These are phyloP conservation scores for Lasioglossum oenotherae DNA, from an alignment of 2,888 invertebrate species.

Conservation along the genomic window DNA sequence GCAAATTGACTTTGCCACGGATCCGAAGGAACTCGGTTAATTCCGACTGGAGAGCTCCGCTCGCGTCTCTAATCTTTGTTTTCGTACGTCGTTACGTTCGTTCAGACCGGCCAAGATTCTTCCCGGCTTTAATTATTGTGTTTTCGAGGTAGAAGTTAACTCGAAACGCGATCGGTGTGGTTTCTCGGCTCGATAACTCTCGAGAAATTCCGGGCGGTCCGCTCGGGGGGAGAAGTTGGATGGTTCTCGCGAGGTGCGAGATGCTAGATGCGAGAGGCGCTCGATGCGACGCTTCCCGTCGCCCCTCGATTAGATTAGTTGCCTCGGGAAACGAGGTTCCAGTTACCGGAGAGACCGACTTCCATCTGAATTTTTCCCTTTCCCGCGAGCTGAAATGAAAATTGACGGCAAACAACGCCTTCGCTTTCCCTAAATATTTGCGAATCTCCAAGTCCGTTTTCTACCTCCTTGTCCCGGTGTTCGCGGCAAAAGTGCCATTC, in stretches of 20 bases:
- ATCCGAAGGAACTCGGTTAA: slow-evolving; percentile 39
- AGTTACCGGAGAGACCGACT: slow-evolving; percentile 27
- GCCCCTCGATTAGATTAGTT: slow-evolving; percentile 45
- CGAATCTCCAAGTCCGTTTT: slow-evolving; percentile 5
- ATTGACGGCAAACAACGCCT: slow-evolving; percentile 52
- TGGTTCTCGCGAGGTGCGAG: neutral
- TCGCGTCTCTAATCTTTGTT: neutral
- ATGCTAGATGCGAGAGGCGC: neutral
- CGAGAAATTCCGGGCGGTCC: neutral
- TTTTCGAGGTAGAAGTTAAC: neutral
- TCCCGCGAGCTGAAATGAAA: slow-evolving; percentile 31
- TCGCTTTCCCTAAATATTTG: slow-evolving; percentile 46
- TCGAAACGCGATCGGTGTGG: neutral
- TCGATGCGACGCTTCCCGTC: slow-evolving; percentile 14
- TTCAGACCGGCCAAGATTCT: neutral
- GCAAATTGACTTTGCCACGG: slow-evolving; percentile 35
- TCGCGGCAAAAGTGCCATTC: slow-evolving; percentile 20
- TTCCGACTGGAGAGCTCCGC: slow-evolving; percentile 7
- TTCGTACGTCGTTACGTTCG: neutral
- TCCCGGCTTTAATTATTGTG: no score
- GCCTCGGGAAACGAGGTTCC: slow-evolving; percentile 44
- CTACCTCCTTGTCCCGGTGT: neutral
- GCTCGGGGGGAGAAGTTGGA: neutral
- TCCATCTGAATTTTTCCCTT: slow-evolving; percentile 39
- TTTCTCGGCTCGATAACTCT: slow-evolving; percentile 1